Base-by-base conservation (phyloP, 2,113 vertebrate species). In the Hypanus sabinus region DNA sequence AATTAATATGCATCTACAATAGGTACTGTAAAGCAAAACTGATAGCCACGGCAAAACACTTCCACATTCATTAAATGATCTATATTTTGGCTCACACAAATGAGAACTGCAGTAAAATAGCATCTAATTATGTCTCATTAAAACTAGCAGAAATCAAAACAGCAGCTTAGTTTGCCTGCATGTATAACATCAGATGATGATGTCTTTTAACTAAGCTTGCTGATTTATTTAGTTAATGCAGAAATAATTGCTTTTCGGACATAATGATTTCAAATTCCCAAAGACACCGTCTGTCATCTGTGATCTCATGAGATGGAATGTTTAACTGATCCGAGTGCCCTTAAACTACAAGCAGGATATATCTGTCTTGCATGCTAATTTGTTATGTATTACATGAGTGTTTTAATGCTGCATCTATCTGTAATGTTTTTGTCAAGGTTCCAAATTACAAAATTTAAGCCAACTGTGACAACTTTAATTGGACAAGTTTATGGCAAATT, bases 81-180 rank as follows among this genome's bases (percentile, higher is more conserved):
- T 93, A 93, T 93, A 93, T 93, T 93, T 93, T 93, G 91, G 91
- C 91, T 93, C 91, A 38, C 91, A 93, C 91, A 93, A 93, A 75
- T 93, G 91, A 93, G 91, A 93, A 93, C 91, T 93, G 91, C 91
- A 93, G 70, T 46, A 93, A 93, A 93, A 93, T 93, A 93, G 91
- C 91, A 93, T 93, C 91, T 93, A 93, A 93, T 93, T 93, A 93
- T 93, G 91, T 93, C 91, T 93, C 91, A 93, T 93, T 93, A 93
- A 93, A 93, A 93, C 91, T 93, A 93, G 91, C 91, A 93, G 68
- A 93, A 93, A 93, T 93, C 91, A 93, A 93, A 93, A 93, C 91
- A 93, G 91, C 91, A 93, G 70, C 91, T 93, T 93, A 73, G 91
- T 93, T 71, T 93, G 85, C 85, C 85, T 90, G 91, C 38, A 93